Conservation (phyloP, 2,113 vertebrate genomes). For the Phalacrocorax pelagicus region DNA sequence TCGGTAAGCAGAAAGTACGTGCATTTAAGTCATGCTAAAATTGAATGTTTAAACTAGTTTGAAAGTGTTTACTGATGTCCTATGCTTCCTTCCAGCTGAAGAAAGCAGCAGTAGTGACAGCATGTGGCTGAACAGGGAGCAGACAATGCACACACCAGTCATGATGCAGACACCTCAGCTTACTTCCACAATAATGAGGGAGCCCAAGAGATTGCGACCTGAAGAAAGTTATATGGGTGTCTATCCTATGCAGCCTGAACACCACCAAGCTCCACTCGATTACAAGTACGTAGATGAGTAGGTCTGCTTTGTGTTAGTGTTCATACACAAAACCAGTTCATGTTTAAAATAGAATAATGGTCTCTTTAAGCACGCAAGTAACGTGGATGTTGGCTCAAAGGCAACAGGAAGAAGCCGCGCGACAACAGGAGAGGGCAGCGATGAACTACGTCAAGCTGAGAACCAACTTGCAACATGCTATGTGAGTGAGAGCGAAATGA, state of each 20-base stretch:
- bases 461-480: slow-evolving; percentile 97
- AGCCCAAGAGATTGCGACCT: slow-evolving; percentile 89
- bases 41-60: neutral
- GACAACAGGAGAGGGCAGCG: slow-evolving; percentile 94
- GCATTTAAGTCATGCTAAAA: neutral
- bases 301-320: slow-evolving; percentile 60
- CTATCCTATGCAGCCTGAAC: slow-evolving; percentile 91
- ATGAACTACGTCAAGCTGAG: slow-evolving; percentile 99
- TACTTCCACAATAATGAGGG: slow-evolving; percentile 95
- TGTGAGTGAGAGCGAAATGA: slow-evolving; percentile 80
- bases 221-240: slow-evolving; percentile 95
- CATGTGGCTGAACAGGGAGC: slow-evolving; percentile 90
- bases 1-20: neutral
- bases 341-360: slow-evolving; percentile 80
- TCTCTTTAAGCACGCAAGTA: slow-evolving; percentile 92
- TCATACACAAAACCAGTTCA: slow-evolving; percentile 66
- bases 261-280: slow-evolving; percentile 92
- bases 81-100: slow-evolving; percentile 76
- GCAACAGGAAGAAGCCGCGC: slow-evolving; percentile 90
- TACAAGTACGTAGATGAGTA: slow-evolving; percentile 89
- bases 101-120: slow-evolving; percentile 94
- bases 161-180: slow-evolving; percentile 96
- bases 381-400: slow-evolving; percentile 99
- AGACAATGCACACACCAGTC: slow-evolving; percentile 91
- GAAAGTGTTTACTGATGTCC: neutral